Evolutionary conservation across 2,113 vertebrate genomes (phyloP).

Genomic region (Lampris megalopsis): DNA sequence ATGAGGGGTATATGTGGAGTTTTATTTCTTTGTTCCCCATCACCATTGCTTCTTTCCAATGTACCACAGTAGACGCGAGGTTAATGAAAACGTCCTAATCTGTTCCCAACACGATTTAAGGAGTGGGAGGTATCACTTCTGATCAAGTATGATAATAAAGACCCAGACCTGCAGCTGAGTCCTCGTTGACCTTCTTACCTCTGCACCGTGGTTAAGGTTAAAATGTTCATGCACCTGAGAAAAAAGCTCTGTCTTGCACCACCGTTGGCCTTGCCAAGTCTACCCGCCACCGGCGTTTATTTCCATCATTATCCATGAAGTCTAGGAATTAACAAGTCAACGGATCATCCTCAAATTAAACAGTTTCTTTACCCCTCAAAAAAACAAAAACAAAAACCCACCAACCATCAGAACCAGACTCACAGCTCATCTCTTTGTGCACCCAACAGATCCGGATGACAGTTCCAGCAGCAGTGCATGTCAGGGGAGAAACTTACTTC

Average conservation of each 20-base stretch:
- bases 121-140: conserved; percentile 64
- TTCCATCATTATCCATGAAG: no score
- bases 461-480: neutral
- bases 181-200: conserved; percentile 34
- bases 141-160: conserved; percentile 57
- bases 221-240: conserved; percentile 1
- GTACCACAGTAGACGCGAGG: conserved; percentile 36
- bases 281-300: neutral
- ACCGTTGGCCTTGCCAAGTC: conserved; percentile 16
- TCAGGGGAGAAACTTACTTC: neutral
- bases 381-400: no score
- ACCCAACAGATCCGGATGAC: neutral
- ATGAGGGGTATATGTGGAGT: conserved; percentile 23
- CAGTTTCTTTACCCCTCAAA: no score
- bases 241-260: conserved; percentile 4
- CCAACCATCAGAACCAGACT: no score
- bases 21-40: conserved; percentile 43
- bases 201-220: conserved; percentile 36
- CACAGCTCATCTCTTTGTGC: no score
- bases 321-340: no score
- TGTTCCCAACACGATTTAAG: conserved; percentile 53
- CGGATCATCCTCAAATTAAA: no score
- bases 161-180: conserved; percentile 43
- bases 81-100: conserved; percentile 66
- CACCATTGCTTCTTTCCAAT: conserved; percentile 33